Percentiles rank a stretch among this genome's conserved stretches.
Conservation (phyloP, 1,140 invertebrate species). For the Oryctes rhinoceros region DNA sequence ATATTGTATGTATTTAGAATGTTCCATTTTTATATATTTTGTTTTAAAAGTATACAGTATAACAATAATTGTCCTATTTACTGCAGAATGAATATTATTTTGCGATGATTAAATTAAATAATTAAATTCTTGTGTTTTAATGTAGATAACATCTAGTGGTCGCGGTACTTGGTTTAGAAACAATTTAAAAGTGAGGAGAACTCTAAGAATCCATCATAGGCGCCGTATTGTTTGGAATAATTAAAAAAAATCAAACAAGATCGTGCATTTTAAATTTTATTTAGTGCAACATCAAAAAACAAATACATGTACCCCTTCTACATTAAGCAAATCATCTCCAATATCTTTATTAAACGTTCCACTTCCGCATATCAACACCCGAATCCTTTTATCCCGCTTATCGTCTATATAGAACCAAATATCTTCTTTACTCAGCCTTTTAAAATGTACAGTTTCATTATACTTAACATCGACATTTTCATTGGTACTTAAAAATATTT, state of each 20-base stretch:
- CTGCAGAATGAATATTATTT: neutral
- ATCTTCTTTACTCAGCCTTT: conserved; percentile 40
- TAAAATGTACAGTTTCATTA: conserved; percentile 52
- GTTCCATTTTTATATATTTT: conserved; percentile 21
- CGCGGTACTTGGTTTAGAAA: no score
- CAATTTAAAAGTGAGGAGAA: no score
- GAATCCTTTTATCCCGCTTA: conserved; percentile 36
- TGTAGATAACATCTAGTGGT: no score
- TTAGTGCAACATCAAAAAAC: conserved; percentile 42
- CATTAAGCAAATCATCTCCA: conserved; percentile 13
- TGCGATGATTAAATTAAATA: neutral
- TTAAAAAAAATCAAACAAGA: no score
- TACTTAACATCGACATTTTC: conserved; percentile 54
- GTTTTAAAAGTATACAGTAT: conserved; percentile 32
- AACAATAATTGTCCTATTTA: neutral
- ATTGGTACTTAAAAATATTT: conserved; percentile 65
- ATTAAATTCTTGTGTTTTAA: no score
- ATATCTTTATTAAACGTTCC: conserved; percentile 44
- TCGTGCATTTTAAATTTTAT: no score
- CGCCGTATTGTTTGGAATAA: no score
- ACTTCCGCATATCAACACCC: conserved; percentile 49
- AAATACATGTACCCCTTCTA: conserved; percentile 31
- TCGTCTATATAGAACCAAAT: conserved; percentile 43
- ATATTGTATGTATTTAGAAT: neutral
- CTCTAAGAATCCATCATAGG: no score